Conservation (phyloP, 2,797 vertebrate species). For the Psittacula derbiana region DNA sequence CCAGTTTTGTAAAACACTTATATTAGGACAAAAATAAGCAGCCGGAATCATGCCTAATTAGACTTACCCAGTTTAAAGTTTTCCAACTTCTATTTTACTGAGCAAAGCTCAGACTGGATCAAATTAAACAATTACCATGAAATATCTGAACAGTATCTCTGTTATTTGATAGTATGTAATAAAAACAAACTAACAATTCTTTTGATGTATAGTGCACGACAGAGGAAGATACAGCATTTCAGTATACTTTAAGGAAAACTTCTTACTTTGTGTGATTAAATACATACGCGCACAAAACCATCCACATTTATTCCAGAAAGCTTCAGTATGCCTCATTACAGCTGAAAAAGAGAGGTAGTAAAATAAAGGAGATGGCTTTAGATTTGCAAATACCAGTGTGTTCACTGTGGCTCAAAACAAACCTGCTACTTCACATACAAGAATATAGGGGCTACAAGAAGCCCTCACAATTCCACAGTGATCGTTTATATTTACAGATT, state of each 20-base stretch:
- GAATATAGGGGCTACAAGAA: not conserved
- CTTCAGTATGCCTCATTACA: not conserved
- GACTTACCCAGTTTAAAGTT: not conserved
- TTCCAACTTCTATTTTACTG: not conserved
- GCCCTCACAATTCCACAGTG: not conserved
- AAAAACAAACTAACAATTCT: not conserved
- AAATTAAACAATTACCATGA: not conserved
- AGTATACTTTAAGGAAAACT: not conserved
- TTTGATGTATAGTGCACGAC: not conserved
- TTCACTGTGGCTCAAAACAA: not conserved
- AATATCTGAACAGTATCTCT: not conserved
- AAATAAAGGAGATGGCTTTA: not conserved
- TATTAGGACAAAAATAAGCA: not conserved
- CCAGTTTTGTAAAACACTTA: not conserved
- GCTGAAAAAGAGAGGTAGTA: not conserved
- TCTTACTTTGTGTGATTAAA: not conserved
- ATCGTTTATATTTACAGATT: not conserved
- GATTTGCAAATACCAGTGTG: fast-evolving
- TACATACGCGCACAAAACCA: not conserved
- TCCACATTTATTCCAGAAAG: not conserved
- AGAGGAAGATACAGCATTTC: not conserved
- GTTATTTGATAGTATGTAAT: not conserved
- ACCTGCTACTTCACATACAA: not conserved
- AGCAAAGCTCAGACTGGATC: not conserved
- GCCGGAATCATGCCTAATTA: not conserved